phyloP scores from a whole-genome alignment of 2,888 invertebrate species.

The Rhorus exstirpatorius region DNA sequence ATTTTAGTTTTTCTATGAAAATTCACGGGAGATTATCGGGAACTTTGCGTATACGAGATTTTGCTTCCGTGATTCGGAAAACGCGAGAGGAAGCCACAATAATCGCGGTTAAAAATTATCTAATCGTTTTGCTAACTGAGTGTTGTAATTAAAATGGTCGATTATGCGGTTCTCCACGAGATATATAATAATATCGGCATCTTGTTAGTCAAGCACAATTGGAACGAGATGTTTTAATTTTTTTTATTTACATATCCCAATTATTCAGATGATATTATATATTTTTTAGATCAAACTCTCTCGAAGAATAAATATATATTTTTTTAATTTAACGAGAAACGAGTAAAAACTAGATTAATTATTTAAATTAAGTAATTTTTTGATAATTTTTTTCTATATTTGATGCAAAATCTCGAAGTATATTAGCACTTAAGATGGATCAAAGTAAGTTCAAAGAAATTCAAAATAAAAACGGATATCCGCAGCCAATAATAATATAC shows the following conservation, averaged over 20 bases:
- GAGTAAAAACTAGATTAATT: too few relatives aligned
- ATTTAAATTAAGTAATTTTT: too few relatives aligned
- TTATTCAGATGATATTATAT: too few relatives aligned
- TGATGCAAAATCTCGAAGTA: too few relatives aligned
- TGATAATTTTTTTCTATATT: too few relatives aligned
- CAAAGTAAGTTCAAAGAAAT: too few relatives aligned
- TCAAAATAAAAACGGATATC: too few relatives aligned
- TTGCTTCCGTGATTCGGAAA: not conserved
- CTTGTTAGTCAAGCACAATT: conserved; percentile 44
- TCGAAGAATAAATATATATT: too few relatives aligned
- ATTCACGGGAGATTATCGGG: conserved; percentile 21
- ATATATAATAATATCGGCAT: conserved; percentile 9
- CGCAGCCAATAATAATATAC: too few relatives aligned
- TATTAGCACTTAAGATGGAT: too few relatives aligned
- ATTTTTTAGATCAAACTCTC: too few relatives aligned
- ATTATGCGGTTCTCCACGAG: conserved; percentile 52
- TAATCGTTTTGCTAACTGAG: conserved; percentile 54
- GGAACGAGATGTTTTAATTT: conserved; percentile 11
- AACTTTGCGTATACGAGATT: not conserved
- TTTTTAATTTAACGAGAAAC: too few relatives aligned
- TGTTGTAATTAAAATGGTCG: conserved; percentile 44
- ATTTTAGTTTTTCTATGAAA: not conserved
- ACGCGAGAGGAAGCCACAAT: conserved; percentile 30
- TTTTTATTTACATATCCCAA: not conserved
- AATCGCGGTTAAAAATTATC: conserved; percentile 56